These are phyloP conservation scores for Ctenosaura bakeri DNA, from an alignment of 2,797 vertebrate genomes.

Conservation along the genomic window DNA sequence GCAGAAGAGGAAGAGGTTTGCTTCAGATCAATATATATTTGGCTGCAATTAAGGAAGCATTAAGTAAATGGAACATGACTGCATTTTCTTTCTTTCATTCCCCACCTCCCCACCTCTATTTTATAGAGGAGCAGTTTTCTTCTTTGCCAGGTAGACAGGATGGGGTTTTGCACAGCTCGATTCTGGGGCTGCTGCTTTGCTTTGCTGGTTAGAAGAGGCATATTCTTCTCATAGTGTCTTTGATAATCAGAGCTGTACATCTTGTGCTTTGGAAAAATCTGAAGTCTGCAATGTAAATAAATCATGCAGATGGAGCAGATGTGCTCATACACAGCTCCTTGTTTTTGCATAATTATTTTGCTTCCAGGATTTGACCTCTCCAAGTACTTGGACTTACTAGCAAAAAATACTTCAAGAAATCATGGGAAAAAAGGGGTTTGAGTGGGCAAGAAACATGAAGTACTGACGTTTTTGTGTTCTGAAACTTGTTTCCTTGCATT, in stretches of 20 bases:
- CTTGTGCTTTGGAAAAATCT: not conserved
- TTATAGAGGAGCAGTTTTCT: not conserved
- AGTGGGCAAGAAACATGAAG: not conserved
- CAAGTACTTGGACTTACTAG: not conserved
- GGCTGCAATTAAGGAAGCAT: slow-evolving; percentile 35
- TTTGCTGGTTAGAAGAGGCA: not conserved
- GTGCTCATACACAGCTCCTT: not conserved
- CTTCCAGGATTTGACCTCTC: slow-evolving; percentile 2
- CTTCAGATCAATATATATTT: slow-evolving; percentile 44
- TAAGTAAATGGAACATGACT: slow-evolving; percentile 40
- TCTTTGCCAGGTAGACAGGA: not conserved
- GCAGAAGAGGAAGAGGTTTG: slow-evolving; percentile 33
- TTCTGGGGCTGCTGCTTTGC: not conserved
- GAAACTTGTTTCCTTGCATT: too few species aligned
- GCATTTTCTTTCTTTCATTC: not conserved
- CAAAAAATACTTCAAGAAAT: not conserved
- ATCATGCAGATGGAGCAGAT: not conserved
- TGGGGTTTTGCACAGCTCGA: not conserved
- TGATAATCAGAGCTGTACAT: slow-evolving; percentile 2
- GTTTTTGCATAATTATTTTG: not conserved
- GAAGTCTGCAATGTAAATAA: slow-evolving; percentile 14
- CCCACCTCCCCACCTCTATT: not conserved
- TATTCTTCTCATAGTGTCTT: not conserved
- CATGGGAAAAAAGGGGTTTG: not conserved
- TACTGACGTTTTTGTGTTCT: not conserved